phyloP scores from a whole-genome alignment of 2,888 invertebrate species.

The Hipparchia semele region DNA sequence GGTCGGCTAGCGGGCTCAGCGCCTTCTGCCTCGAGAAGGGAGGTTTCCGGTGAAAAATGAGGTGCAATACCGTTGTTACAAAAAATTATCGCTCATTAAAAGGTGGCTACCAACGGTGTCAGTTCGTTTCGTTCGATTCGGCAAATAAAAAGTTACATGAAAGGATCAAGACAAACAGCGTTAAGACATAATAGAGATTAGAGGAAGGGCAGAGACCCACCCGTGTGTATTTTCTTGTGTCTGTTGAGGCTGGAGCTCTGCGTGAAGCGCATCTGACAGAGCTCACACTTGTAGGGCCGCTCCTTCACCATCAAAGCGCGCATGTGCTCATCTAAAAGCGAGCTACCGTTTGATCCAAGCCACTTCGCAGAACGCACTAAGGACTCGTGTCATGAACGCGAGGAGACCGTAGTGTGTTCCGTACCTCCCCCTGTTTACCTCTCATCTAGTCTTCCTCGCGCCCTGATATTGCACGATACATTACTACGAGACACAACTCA shows the following conservation, averaged over 20 bases:
- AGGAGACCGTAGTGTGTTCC: slow-evolving; percentile 61
- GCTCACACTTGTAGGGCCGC: slow-evolving; percentile 86
- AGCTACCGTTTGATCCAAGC: slow-evolving; percentile 53
- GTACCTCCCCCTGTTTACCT: slow-evolving; percentile 81
- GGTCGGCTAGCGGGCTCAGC: slow-evolving; percentile 57
- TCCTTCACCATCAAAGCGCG: slow-evolving; percentile 81
- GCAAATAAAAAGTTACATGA: background rate
- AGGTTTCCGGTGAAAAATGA: background rate
- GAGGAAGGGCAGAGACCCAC: slow-evolving; percentile 66
- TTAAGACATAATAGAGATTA: slow-evolving; percentile 44
- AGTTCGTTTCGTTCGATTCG: background rate
- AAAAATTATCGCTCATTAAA: background rate
- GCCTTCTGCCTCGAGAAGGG: slow-evolving; percentile 9
- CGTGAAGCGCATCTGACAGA: slow-evolving; percentile 87
- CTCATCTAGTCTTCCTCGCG: slow-evolving; percentile 74
- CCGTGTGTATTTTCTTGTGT: slow-evolving; percentile 88
- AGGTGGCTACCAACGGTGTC: background rate
- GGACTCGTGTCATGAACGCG: slow-evolving; percentile 44
- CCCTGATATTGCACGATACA: slow-evolving; percentile 67
- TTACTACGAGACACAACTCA: slow-evolving; percentile 67
- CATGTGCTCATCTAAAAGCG: slow-evolving; percentile 82
- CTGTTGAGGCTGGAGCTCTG: slow-evolving; percentile 88
- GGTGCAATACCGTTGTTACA: background rate
- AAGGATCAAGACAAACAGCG: slow-evolving; percentile 6
- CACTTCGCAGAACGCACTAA: slow-evolving; percentile 58